Base-by-base conservation (phyloP, 1,140 invertebrate species). In the Cataglyphis hispanica region DNA sequence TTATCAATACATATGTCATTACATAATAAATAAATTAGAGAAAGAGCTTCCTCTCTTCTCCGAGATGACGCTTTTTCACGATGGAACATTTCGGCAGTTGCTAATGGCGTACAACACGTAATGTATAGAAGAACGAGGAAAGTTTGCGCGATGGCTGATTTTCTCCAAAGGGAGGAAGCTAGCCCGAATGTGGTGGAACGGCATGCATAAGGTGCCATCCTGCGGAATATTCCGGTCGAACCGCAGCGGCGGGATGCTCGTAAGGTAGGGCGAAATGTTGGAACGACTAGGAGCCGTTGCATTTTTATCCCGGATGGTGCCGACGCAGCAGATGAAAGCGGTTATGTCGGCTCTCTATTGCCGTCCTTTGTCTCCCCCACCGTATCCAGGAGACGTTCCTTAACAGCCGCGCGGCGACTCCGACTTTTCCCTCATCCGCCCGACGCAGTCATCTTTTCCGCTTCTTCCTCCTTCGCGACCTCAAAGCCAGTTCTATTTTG, bases 271-370 rank as follows among this genome's bases (percentile, higher is more conserved):
- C 84, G 87, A 85, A 92, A 88, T 86, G 88, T 84, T 77, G 85
- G 70, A 92, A 91, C 87, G 84, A 89, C 89, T 86, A 67, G 89
- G 78, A 88, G 86, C 77, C 80, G 90, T 90, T 90, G 91, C 91
- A 91, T 92, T 92, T 91, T 92, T 88, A 86, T 90, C 86, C 86
- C 27, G 76, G 46, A 77, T 77, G 70, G 66, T 91, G 91, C 91
- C 88, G 89, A 91, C 90, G 90, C 86, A 90, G 91, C 90, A 91
- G 91, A 92, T 92, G 91, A 92, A 92, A 92, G 88, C 84, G 91
- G 89, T 92, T 92, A 92, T 91, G 88, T 87, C 64, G 83, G 78
- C 70, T 87, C 46, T 80, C 87, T 89, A 91, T 90, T 91, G 87
- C 90, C 89, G 76, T 92, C 85, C 89, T 92, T 92, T 92, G 91